Base-by-base conservation (phyloP, 2,113 vertebrate genomes). In the Polyodon spathula region DNA sequence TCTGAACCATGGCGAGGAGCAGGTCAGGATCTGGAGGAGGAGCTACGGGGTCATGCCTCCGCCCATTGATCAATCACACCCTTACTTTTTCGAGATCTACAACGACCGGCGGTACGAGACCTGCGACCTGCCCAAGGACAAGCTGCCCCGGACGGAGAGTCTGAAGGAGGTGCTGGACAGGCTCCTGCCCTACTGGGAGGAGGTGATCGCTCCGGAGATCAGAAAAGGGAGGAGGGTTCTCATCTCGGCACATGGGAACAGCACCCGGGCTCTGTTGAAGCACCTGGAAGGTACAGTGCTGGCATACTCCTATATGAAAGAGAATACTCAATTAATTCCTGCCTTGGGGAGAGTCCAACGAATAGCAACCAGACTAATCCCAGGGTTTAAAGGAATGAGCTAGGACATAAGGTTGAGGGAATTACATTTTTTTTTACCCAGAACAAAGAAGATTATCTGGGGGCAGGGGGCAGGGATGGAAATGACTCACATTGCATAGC, bases 171-270 rank as follows among this genome's bases (percentile, higher is more conserved):
- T 99, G 39, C 73, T 97, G 56, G 91, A 93, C 2, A 88, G 96
- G 76, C 87, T 98, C 54, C 85, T 97, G 65, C 96, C 95, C 4
- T 96, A 92, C 50, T 99, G 95, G 96, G 84, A 91, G 12, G 86
- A 89, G 65, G 88, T 88, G 48, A 92, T 99, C 63, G 89, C 86
- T 11, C 93, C 96, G 0, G 92, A 93, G 80, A 86, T 99, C 42
- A 84, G 65, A 71, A 80, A 77, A 39, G 93, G 94, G 63, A 91
- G 85, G 74, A 91, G 74, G 12, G 67, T 97, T 55, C 90, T 99
- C 50, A 91, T 99, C 73, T 94, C 94, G 39, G 95, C 91, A 41
- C 97, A 99, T 27, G 95, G 97, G 61, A 99, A 99, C 76, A 97
- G 93, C 87, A 92, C 90, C 71, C 88, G 97, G 62, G 97, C 97